Percentiles rank a stretch among this genome's conserved stretches.
phyloP scores from a whole-genome alignment of 2,797 vertebrate genomes.

The Distichodus sexfasciatus region DNA sequence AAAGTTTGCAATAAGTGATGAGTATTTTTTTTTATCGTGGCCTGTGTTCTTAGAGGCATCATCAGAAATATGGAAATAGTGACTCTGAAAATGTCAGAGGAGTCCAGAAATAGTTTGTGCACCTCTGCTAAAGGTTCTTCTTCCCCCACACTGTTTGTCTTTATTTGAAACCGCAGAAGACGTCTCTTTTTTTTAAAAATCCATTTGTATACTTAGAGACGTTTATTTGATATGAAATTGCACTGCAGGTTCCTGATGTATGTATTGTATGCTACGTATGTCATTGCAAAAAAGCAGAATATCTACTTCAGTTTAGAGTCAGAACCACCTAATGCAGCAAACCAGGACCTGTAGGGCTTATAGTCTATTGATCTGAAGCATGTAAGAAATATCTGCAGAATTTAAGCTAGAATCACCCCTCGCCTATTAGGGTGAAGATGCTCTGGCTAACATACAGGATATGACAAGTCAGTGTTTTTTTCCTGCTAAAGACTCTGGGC shows the following conservation, averaged over 20 bases:
- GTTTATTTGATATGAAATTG: not conserved
- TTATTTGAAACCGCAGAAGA: too few species aligned
- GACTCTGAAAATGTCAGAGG: too few species aligned
- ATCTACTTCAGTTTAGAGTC: not conserved
- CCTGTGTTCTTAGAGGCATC: too few species aligned
- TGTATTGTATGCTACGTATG: not conserved
- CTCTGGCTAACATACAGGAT: not conserved
- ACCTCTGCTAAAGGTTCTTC: too few species aligned
- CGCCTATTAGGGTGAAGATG: not conserved
- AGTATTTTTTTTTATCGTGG: too few species aligned
- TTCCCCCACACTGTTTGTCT: too few species aligned
- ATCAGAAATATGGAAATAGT: too few species aligned
- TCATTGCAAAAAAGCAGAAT: not conserved
- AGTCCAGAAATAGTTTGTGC: too few species aligned
- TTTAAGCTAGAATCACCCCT: not conserved
- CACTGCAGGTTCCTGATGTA: not conserved
- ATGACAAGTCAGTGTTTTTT: slow-evolving; percentile 16
- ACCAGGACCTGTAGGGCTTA: not conserved
- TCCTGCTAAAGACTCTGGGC: not conserved
- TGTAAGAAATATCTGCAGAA: not conserved
- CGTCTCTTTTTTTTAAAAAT: too few species aligned
- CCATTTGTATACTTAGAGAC: not conserved
- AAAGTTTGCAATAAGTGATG: too few species aligned
- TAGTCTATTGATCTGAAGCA: not conserved
- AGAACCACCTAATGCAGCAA: not conserved